Conservation (phyloP, 1,140 invertebrate genomes). For the Drosophila insularis region DNA sequence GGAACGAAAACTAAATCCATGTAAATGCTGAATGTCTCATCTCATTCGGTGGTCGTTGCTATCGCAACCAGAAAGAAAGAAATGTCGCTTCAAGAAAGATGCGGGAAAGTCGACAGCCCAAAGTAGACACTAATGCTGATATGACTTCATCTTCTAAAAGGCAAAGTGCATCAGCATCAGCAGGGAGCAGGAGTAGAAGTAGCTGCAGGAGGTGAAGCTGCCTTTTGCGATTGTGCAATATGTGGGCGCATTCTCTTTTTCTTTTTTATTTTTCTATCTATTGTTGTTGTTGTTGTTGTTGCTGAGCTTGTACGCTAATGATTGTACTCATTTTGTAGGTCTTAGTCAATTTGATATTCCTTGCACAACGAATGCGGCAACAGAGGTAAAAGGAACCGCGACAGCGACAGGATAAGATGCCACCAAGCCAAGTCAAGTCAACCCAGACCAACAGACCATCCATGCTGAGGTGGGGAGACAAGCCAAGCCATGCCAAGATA, state of each 20-base stretch:
- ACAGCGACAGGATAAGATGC: slow-evolving; percentile 67
- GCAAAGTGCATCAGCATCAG: slow-evolving; percentile 57
- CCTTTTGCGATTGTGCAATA: slow-evolving; percentile 7
- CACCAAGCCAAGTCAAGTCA: slow-evolving; percentile 46
- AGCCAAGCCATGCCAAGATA: slow-evolving; percentile 33
- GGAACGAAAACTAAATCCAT: background rate
- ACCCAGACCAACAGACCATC: slow-evolving; percentile 26
- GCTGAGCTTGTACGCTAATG: slow-evolving; percentile 64
- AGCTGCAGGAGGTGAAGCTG: background rate
- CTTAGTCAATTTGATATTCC: slow-evolving; percentile 79
- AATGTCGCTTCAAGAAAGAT: slow-evolving; percentile 47
- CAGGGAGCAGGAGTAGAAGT: slow-evolving; percentile 24
- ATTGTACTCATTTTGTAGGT: slow-evolving; percentile 76
- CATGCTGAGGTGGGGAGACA: background rate
- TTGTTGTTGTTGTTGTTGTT: slow-evolving; percentile 24
- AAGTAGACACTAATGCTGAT: slow-evolving; percentile 76
- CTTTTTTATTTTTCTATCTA: too few species aligned
- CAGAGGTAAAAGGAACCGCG: slow-evolving; percentile 23
- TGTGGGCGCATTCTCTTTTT: too few species aligned
- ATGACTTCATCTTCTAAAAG: slow-evolving; percentile 70
- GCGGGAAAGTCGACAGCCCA: slow-evolving; percentile 40
- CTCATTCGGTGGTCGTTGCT: slow-evolving; percentile 1
- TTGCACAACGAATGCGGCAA: slow-evolving; percentile 24
- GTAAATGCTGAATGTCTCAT: slow-evolving; percentile 38
- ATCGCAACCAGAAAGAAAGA: slow-evolving; percentile 35